phyloP scores from a whole-genome alignment of 1,140 invertebrate genomes.

The Drosophila paulistorum region DNA sequence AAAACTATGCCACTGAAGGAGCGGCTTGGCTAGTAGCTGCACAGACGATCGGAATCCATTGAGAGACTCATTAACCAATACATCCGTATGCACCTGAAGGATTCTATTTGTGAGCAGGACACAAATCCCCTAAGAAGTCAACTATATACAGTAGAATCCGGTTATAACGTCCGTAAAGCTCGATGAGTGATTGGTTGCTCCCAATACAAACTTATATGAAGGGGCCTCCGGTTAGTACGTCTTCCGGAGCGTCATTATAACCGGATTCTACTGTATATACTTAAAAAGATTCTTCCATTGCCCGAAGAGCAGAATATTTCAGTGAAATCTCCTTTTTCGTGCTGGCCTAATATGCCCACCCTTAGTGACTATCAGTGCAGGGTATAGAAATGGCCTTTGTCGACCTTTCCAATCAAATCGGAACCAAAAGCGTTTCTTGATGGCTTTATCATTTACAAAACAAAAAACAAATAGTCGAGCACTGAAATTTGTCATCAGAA shows the following conservation, averaged over 20 bases:
- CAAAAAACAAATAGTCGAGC: not conserved
- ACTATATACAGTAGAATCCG: no score
- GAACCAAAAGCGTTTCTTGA: not conserved
- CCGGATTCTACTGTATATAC: no score
- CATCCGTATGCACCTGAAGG: no score
- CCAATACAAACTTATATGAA: no score
- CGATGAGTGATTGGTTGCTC: no score
- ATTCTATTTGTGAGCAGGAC: not conserved
- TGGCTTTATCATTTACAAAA: not conserved
- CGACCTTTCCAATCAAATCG: slow-evolving; percentile 8
- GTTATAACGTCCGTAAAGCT: no score
- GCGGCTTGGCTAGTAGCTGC: not conserved
- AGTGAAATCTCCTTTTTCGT: no score
- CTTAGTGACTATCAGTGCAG: not conserved
- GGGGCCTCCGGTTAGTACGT: no score
- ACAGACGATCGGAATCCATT: not conserved
- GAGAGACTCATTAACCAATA: not conserved
- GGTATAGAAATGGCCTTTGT: not conserved
- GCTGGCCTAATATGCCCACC: not conserved
- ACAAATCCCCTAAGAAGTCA: no score
- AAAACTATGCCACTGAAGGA: not conserved
- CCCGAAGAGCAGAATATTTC: no score
- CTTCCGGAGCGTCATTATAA: no score
- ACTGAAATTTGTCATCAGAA: not conserved
- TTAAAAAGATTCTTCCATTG: no score